Percentiles rank a stretch among this genome's conserved stretches.
phyloP scores from a whole-genome alignment of 1,140 invertebrate species.

The Laupala kohalensis region DNA sequence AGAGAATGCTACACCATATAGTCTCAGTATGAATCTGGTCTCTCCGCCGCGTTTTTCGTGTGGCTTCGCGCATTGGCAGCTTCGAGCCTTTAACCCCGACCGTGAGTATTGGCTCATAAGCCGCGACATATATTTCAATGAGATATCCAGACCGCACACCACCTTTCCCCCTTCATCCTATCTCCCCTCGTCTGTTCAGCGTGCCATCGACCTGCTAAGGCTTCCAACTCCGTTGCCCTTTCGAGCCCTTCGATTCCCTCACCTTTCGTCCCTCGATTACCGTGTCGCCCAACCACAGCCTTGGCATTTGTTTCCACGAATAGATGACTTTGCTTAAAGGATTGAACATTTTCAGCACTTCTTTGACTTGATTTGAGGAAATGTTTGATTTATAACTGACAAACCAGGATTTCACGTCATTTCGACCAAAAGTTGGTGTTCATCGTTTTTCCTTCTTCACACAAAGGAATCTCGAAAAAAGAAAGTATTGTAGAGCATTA shows the following conservation, averaged over 20 bases:
- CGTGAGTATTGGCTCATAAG: not conserved
- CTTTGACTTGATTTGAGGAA: no score
- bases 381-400: no score
- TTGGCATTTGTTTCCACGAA: not conserved
- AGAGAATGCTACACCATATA: no score
- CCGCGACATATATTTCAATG: not conserved
- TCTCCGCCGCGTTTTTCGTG: not conserved
- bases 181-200: no score
- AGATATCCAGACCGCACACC: not conserved
- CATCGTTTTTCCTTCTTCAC: no score
- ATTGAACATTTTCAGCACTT: no score
- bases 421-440: no score
- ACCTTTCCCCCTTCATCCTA: not conserved
- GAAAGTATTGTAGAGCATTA: no score
- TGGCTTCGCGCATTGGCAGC: not conserved
- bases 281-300: not conserved
- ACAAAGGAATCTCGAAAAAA: no score
- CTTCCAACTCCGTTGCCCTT: not conserved
- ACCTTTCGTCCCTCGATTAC: not conserved
- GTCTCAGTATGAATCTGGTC: not conserved
- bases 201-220: no score
- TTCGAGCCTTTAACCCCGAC: not conserved
- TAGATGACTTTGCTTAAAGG: no score
- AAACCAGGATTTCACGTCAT: no score
- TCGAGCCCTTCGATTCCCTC: not conserved